A percentile compares a stretch with the other conserved stretches of the same genome.
Evolutionary conservation across 2,113 vertebrate genomes (phyloP).

Genomic region (Nipponia nippon): DNA sequence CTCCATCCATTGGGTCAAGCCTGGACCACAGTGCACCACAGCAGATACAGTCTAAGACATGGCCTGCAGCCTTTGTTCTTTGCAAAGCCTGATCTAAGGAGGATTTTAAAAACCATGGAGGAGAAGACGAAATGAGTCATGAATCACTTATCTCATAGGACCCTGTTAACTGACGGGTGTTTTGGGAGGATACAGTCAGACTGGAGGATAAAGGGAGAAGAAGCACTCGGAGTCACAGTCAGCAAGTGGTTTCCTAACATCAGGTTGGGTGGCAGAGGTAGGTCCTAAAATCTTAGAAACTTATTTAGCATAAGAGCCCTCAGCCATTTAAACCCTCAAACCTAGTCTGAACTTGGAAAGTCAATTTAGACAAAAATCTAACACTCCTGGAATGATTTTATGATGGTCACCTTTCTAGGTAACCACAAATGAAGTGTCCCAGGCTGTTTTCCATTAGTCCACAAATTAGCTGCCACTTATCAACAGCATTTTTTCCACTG

Average conservation of each 20-base stretch:
- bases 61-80: background rate
- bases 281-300: background rate
- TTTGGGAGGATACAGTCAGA: background rate
- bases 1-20: background rate
- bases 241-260: background rate
- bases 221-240: background rate
- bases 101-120: background rate
- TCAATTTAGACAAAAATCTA: background rate
- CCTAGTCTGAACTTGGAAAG: background rate
- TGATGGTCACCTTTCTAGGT: background rate
- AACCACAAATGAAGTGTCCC: background rate
- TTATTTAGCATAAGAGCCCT: background rate
- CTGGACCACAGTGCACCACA: rapidly evolving
- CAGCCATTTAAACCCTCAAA: background rate
- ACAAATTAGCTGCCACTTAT: background rate
- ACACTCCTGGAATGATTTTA: background rate
- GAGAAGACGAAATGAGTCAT: background rate
- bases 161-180: rapidly evolving
- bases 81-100: background rate
- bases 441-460: background rate
- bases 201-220: too few relatives aligned
- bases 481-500: background rate
- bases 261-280: background rate
- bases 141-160: rapidly evolving
- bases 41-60: background rate